Evolutionary conservation across 2,888 invertebrate genomes (phyloP).

Genomic region (Lydus trimaculatus): DNA sequence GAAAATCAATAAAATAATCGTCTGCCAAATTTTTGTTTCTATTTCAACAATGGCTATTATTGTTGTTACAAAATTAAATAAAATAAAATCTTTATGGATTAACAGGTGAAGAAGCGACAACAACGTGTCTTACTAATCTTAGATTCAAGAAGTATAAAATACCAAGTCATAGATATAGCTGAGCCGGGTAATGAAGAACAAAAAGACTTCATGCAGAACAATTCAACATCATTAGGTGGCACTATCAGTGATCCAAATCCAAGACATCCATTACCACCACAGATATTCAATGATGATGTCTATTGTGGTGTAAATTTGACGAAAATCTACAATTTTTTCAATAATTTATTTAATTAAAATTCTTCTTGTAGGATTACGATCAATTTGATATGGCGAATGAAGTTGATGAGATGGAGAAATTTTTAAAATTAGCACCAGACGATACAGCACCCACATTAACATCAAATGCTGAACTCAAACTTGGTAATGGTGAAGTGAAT

Average conservation of each 20-base stretch:
- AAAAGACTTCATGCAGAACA: slow-evolving; percentile 92
- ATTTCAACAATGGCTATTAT: slow-evolving; percentile 16
- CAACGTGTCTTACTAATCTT: slow-evolving; percentile 93
- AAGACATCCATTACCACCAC: slow-evolving; percentile 88
- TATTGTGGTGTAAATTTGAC: slow-evolving; percentile 84
- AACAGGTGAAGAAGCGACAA: slow-evolving; percentile 93
- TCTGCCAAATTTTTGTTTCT: slow-evolving; percentile 6
- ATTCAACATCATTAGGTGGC: slow-evolving; percentile 77
- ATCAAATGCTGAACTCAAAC: slow-evolving; percentile 61
- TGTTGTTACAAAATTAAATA: not conserved
- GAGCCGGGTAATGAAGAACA: slow-evolving; percentile 90
- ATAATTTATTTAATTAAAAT: slow-evolving; percentile 19
- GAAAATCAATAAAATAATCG: slow-evolving; percentile 8
- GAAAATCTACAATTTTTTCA: not conserved
- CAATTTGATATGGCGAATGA: slow-evolving; percentile 92
- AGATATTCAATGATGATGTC: slow-evolving; percentile 90
- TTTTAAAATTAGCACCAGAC: slow-evolving; percentile 77
- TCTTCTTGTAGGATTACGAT: slow-evolving; percentile 82
- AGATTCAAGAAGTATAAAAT: slow-evolving; percentile 89
- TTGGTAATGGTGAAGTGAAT: slow-evolving; percentile 51
- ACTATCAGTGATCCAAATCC: slow-evolving; percentile 77
- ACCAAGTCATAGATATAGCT: slow-evolving; percentile 92
- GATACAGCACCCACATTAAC: slow-evolving; percentile 61
- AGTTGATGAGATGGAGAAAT: slow-evolving; percentile 86
- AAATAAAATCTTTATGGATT: no score